These are phyloP conservation scores for Mesitornis unicolor DNA, from an alignment of 2,113 vertebrate genomes.

Conservation along the genomic window DNA sequence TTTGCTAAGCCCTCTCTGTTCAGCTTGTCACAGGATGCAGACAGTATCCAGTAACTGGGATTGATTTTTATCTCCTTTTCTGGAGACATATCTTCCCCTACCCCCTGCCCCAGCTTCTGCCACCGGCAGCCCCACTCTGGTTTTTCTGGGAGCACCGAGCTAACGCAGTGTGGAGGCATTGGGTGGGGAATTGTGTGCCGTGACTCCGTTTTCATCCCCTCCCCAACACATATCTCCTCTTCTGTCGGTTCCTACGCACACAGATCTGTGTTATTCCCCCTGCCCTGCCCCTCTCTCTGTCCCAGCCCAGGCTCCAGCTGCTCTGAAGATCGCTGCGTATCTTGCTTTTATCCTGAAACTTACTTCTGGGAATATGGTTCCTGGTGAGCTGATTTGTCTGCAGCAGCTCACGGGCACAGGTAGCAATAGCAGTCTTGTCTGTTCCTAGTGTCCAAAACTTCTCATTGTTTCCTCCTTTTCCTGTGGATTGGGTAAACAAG, in stretches of 20 bases:
- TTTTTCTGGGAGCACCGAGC: background rate
- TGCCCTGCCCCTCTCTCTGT: fast-evolving
- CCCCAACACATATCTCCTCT: background rate
- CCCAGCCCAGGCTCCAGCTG: background rate
- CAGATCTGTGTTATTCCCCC: background rate
- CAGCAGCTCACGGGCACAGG: background rate
- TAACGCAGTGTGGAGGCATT: fast-evolving
- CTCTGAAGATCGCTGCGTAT: too few relatives aligned
- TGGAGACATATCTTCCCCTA: background rate
- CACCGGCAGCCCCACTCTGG: fast-evolving
- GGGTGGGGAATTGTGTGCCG: fast-evolving
- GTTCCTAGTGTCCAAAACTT: background rate
- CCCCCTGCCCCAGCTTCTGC: background rate
- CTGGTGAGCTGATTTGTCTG: background rate
- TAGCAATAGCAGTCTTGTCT: background rate
- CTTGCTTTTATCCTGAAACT: background rate
- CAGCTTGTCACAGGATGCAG: background rate
- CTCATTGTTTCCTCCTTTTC: background rate
- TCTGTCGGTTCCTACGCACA: background rate
- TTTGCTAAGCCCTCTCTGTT: background rate
- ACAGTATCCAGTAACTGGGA: background rate
- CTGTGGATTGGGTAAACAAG: background rate
- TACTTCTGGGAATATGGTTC: background rate
- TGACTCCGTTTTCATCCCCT: background rate
- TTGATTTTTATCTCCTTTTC: slow-evolving; percentile 27